These are phyloP conservation scores for Saccopteryx leptura DNA, from an alignment of 2,113 vertebrate genomes.

Conservation along the genomic window DNA sequence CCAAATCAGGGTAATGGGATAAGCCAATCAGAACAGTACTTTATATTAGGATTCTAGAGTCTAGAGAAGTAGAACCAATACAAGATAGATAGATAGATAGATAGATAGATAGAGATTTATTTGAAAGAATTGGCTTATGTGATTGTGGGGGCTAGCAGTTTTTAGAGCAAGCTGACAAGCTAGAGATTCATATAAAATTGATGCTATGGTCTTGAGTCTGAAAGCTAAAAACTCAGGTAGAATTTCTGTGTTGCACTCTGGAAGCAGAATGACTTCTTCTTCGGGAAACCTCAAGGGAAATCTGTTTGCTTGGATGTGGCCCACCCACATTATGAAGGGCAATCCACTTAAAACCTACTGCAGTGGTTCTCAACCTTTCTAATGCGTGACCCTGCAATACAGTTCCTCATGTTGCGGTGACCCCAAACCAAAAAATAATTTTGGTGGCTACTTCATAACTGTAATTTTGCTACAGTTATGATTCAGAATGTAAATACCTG, in stretches of 20 bases:
- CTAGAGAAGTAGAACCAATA: neutral
- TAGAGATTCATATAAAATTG: neutral
- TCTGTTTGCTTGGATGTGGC: neutral
- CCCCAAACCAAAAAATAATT: too few relatives aligned
- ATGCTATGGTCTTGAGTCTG: too few relatives aligned
- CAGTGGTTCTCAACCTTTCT: too few relatives aligned
- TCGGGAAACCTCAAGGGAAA: neutral
- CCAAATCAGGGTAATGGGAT: neutral
- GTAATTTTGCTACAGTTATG: too few relatives aligned
- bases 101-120: neutral
- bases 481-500: too few relatives aligned
- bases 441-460: too few relatives aligned
- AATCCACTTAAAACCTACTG: neutral
- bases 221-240: neutral
- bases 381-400: too few relatives aligned
- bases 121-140: neutral
- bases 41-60: neutral
- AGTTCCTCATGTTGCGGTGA: too few relatives aligned
- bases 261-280: constrained; percentile 13
- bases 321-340: neutral
- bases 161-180: neutral
- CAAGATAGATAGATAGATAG: neutral
- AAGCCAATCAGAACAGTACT: neutral
- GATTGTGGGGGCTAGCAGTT: neutral
- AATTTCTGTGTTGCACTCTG: neutral